Base-by-base conservation (phyloP, 2,113 vertebrate genomes). In the Sander lucioperca region DNA sequence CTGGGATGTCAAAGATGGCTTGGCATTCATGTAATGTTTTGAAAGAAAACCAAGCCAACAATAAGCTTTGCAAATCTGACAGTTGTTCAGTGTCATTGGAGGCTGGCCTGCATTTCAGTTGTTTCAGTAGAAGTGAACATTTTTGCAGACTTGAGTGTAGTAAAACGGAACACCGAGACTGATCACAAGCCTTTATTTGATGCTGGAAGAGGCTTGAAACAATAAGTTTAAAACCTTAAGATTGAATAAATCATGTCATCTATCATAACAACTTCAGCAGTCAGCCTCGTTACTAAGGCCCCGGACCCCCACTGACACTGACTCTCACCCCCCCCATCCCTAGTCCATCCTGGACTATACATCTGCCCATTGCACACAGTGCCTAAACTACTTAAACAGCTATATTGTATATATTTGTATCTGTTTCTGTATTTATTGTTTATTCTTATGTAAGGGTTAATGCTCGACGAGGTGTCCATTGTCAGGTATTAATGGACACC, bases 41-140 rank as follows among this genome's bases (percentile, higher is more conserved):
- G 33, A 13, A 27, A 65, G 39, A 8, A 63, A 76, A 48, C 54
- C 6, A 58, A 53, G 64, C 23, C 77, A 53, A 80, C 53, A 67
- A 73, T 30, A 19, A n/a, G 54, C 62, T 73, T 53, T 15, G 1
- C 61, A n/a, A 15, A 23, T 47, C 21, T 48, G 66, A 70, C n/a
- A 47, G 45, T 51, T 39, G 15, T 23, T 51, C 6, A 16, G 16
- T 63, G 81, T 73, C 61, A 53, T 0, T 19, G 51, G 53, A 66
- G 18, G 45, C 53, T 19, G 59, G 13, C 6, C 15, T 4, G 18
- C 0, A 4, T 25, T 64, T 45, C 5, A 27, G 6, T 11, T 53
- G 27, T 61, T 63, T 63, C 33, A 62, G 2, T 11, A 45, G 33
- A 70, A 18, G n/a, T 62, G 30, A 68, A 15, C 21, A 51, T 59